These are phyloP conservation scores for Scortum barcoo DNA, from an alignment of 2,113 vertebrate genomes.

Conservation along the genomic window DNA sequence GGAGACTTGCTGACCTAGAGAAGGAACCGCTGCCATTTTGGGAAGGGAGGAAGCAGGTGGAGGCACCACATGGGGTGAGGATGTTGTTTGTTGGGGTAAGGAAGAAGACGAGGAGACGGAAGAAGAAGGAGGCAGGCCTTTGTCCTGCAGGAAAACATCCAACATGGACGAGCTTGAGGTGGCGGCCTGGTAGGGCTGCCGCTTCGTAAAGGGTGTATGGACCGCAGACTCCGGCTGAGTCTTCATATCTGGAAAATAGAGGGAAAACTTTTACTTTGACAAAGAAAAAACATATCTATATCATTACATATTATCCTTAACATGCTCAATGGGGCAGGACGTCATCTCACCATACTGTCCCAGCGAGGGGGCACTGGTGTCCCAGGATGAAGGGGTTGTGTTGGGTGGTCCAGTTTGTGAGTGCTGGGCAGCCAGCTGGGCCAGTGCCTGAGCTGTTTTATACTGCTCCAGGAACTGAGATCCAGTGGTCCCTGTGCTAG, in stretches of 20 bases:
- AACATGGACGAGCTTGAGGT: constrained; percentile 90
- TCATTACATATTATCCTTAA: background rate
- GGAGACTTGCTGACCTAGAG: constrained; percentile 88
- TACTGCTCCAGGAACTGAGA: constrained; percentile 99
- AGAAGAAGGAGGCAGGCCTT: constrained; percentile 81
- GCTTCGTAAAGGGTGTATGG: constrained; percentile 93
- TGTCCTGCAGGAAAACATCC: constrained; percentile 96
- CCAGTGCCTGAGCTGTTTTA: constrained; percentile 96
- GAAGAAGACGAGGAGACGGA: constrained; percentile 73
- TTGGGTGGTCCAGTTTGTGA: constrained; percentile 85
- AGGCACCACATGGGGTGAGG: constrained; percentile 80
- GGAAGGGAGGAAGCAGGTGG: constrained; percentile 85
- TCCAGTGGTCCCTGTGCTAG: constrained; percentile 88
- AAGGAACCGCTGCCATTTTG: constrained; percentile 85
- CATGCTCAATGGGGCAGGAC: background rate
- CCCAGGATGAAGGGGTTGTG: constrained; percentile 92
- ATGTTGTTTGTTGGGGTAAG: constrained; percentile 82
- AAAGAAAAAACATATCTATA: too few relatives aligned
- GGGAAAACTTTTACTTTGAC: too few relatives aligned
- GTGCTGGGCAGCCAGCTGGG: constrained; percentile 96
- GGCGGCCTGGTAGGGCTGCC: constrained; percentile 90
- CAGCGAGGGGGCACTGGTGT: constrained; percentile 88
- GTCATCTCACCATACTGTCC: constrained; percentile 92
- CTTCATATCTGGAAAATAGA: constrained; percentile 88
- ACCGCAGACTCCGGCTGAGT: constrained; percentile 87